These are phyloP conservation scores for Furcifer pardalis DNA, from an alignment of 2,797 vertebrate genomes.

Conservation along the genomic window DNA sequence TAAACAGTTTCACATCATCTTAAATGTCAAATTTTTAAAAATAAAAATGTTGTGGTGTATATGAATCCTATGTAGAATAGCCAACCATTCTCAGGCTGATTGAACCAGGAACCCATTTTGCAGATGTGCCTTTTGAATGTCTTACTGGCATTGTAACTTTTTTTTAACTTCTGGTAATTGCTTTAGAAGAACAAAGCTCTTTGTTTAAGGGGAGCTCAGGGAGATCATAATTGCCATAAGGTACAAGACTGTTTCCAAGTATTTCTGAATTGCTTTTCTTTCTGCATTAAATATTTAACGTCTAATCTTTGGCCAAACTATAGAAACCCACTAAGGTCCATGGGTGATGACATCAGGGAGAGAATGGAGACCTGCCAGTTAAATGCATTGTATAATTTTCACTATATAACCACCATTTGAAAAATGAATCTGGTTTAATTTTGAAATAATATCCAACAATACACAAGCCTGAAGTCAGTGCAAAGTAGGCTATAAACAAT, in stretches of 20 bases:
- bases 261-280: conserved; percentile 80
- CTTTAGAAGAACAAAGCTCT: conserved; percentile 83
- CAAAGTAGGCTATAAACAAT: conserved; percentile 42
- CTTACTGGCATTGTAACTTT: conserved; percentile 71
- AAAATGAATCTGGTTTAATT: neutral
- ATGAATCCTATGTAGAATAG: conserved; percentile 2
- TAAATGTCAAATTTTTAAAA: conserved; percentile 19
- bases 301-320: conserved; percentile 77
- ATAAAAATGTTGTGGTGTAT: conserved; percentile 14
- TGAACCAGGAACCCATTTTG: conserved; percentile 46
- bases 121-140: conserved; percentile 61
- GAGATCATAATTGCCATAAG: conserved; percentile 80
- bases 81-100: conserved; percentile 17
- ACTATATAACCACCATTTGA: conserved; percentile 64
- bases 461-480: neutral
- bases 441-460: conserved; percentile 50
- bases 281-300: conserved; percentile 84
- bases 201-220: conserved; percentile 83
- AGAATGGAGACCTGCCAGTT: conserved; percentile 62
- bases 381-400: conserved; percentile 47
- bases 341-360: conserved; percentile 68
- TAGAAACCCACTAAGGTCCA: conserved; percentile 68
- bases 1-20: neutral
- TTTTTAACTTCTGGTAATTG: conserved; percentile 82
- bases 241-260: conserved; percentile 77